Evolutionary conservation across 2,113 vertebrate species (phyloP).

Genomic region (Lipophrys pholis): DNA sequence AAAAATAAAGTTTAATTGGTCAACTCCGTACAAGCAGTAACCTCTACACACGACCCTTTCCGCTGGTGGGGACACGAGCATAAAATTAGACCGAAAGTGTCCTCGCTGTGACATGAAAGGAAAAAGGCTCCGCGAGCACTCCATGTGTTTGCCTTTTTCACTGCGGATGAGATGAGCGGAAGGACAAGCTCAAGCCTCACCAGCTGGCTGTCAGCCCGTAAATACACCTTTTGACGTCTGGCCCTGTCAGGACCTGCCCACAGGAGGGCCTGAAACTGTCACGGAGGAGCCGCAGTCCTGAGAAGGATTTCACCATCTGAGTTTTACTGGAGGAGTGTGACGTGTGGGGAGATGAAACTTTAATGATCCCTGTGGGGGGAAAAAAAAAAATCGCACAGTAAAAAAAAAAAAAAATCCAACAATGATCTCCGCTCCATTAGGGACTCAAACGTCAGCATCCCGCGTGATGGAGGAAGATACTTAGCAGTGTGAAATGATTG

Average conservation of each 20-base stretch:
- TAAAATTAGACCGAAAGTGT: constrained; percentile 43
- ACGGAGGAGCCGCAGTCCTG: constrained; percentile 23
- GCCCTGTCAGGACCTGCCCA: constrained; percentile 46
- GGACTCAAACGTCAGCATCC: constrained; percentile 20
- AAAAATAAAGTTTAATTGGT: constrained; percentile 52
- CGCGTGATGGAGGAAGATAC: background rate
- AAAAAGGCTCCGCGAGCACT: constrained; percentile 36
- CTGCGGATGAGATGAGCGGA: constrained; percentile 53
- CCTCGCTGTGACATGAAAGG: constrained; percentile 45
- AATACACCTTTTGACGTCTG: constrained; percentile 58
- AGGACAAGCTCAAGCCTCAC: constrained; percentile 63
- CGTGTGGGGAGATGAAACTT: constrained; percentile 27
- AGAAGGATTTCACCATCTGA: constrained; percentile 21
- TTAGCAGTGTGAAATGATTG: constrained; percentile 9
- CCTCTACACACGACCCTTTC: constrained; percentile 24
- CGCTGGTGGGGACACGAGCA: constrained; percentile 14
- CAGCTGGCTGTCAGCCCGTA: constrained; percentile 70
- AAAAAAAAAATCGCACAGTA: constrained; percentile 1
- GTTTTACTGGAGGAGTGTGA: constrained; percentile 16
- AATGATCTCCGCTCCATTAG: constrained; percentile 10
- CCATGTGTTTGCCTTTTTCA: constrained; percentile 45
- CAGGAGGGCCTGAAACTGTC: constrained; percentile 51
- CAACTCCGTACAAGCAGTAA: constrained; percentile 15
- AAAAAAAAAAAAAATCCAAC: background rate
- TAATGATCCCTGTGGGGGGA: no score